A percentile compares a stretch with the other conserved stretches of the same genome.
Conservation (phyloP, 2,113 vertebrate genomes). For the Scalopus aquaticus region DNA sequence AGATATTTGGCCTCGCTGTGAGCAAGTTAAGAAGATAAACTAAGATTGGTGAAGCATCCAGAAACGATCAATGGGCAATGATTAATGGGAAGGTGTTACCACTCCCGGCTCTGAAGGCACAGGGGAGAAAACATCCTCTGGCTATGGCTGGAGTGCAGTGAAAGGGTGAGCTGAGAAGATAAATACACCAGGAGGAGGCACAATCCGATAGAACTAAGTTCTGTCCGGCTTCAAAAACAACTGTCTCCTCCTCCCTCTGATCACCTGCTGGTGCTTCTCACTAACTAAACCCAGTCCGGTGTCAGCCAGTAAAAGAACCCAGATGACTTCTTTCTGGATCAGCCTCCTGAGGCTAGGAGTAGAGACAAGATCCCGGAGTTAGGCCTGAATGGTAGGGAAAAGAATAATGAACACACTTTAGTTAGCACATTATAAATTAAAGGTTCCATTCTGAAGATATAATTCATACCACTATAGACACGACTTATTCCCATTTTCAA, state of each 20-base stretch:
- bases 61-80: not conserved
- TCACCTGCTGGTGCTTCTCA: not conserved
- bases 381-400: not conserved
- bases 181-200: not conserved
- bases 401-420: not conserved
- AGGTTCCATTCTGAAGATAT: not conserved
- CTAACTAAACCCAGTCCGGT: not conserved
- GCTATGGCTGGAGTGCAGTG: not conserved
- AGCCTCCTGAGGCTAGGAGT: not conserved
- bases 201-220: not conserved
- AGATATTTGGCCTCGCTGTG: not conserved
- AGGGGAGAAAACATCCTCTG: not conserved
- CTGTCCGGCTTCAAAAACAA: not conserved
- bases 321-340: not conserved
- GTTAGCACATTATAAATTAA: not conserved
- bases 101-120: not conserved
- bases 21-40: conserved; percentile 1
- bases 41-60: not conserved
- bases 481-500: not conserved
- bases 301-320: not conserved
- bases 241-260: not conserved
- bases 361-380: not conserved
- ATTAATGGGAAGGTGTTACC: not conserved
- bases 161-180: not conserved
- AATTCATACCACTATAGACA: not conserved